Percentiles rank a stretch among this genome's conserved stretches.
Conservation (phyloP, 2,888 invertebrate genomes). For the Conomelus anceps region DNA sequence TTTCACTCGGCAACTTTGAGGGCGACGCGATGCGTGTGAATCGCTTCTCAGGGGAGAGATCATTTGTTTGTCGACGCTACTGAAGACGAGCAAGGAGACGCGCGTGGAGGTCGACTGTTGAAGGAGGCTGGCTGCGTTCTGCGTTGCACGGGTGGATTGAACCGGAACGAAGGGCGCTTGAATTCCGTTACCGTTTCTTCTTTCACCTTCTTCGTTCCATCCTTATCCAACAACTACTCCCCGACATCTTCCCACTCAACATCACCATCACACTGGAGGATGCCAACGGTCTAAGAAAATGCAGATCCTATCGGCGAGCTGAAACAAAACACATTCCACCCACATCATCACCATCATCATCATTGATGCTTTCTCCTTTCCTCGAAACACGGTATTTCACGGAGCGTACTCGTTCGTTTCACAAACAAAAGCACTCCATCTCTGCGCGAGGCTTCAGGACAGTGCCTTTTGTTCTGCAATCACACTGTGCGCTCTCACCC, state of each 20-base stretch:
- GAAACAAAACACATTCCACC: not conserved
- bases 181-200: not conserved
- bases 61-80: not conserved
- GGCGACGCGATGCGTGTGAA: not conserved
- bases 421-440: not conserved
- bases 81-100: not conserved
- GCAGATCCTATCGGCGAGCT: not conserved
- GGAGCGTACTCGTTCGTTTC: not conserved
- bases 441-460: not conserved
- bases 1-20: no score
- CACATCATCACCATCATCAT: not conserved
- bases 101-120: not conserved
- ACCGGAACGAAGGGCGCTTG: not conserved
- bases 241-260: not conserved
- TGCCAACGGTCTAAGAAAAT: not conserved
- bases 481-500: not conserved
- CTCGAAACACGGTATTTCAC: not conserved
- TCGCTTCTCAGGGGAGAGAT: not conserved
- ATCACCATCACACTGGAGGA: no score
- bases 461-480: not conserved
- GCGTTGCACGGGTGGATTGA: not conserved
- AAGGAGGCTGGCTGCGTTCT: not conserved
- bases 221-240: no score
- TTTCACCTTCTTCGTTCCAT: not conserved
- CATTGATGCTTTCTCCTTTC: not conserved